Evolutionary conservation across 2,888 invertebrate species (phyloP), one percentile per base, ranked within the genome.

Genomic region (Lamellibrachia satsuma): DNA sequence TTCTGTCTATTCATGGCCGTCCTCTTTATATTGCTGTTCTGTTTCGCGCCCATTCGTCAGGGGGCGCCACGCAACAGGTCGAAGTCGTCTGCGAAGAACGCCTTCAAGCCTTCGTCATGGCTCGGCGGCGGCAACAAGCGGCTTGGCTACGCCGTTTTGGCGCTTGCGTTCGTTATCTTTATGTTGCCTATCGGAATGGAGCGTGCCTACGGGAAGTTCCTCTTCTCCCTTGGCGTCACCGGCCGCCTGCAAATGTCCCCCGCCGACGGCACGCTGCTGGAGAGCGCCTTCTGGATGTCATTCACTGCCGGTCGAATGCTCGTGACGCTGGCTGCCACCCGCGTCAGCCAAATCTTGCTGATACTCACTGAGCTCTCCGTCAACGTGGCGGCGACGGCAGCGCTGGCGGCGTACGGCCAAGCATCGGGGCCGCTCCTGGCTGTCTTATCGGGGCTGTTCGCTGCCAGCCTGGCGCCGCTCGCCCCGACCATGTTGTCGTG

Each of bases 271-370:
- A 94, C 95, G 6, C 93, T 93, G 51, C 93, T 95, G 52, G 95
- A 95, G 92, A 94, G 95, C 15, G 93, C 93, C 1, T 95, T 94
- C 92, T 95, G 95, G 95, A 94, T 94, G 8, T 94, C 95, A 92
- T 95, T 95, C 93, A 94, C 95, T 1, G 91, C 93, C 4, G 95
- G 95, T 0, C 92, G 95, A 8, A 92, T 94, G 39, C 92, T 93
- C 9, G 95, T 95, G 15, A 94, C 95, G 52, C 39, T 95, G 3
- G 91, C 94, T 0, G 94, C 95, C 0, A 92, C 52, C 15, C 22
- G 52, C 11, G 55, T 91, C 55, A 52, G 22, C 39, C 91, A 52
- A 11, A 52, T 55, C 39, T 11, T 52, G 52, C 91, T 91, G 11
- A 52, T 91, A 15, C 52, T 91, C 9, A n/a, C 15, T 9, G 91